Evolutionary conservation across 2,797 vertebrate species (phyloP).

Genomic region (Premnoplex brunnescens): DNA sequence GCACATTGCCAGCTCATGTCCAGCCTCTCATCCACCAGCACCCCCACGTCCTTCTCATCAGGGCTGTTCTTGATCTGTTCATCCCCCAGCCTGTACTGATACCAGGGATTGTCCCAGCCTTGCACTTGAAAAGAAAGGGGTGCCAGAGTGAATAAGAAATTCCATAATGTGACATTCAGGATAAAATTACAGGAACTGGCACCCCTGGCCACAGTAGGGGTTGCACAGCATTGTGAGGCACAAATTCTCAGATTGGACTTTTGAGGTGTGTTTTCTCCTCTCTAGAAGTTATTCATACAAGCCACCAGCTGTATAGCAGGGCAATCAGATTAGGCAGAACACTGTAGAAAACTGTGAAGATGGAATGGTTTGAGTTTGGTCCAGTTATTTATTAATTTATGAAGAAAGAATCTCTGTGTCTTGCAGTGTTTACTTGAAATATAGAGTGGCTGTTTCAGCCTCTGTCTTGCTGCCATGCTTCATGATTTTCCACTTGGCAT

Average conservation of each 20-base stretch:
- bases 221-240: accelerated
- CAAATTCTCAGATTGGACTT: neutral
- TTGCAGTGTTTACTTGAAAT: constrained; percentile 31
- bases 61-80: neutral
- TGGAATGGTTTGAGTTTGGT: neutral
- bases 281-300: neutral
- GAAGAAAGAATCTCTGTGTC: constrained; percentile 22
- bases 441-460: neutral
- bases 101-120: accelerated
- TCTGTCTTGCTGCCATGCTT: constrained; percentile 15
- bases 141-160: neutral
- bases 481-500: constrained; percentile 34
- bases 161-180: neutral
- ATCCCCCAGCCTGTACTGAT: neutral
- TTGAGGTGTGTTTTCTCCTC: neutral
- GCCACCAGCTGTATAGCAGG: neutral
- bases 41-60: neutral
- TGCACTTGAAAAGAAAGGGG: neutral
- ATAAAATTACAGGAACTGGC: neutral
- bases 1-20: accelerated
- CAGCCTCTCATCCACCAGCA: neutral
- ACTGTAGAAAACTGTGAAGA: neutral
- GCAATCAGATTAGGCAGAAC: neutral
- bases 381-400: constrained; percentile 25
- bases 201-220: neutral